Base-by-base conservation (phyloP, 2,888 invertebrate genomes). In the Athalia rosae region DNA sequence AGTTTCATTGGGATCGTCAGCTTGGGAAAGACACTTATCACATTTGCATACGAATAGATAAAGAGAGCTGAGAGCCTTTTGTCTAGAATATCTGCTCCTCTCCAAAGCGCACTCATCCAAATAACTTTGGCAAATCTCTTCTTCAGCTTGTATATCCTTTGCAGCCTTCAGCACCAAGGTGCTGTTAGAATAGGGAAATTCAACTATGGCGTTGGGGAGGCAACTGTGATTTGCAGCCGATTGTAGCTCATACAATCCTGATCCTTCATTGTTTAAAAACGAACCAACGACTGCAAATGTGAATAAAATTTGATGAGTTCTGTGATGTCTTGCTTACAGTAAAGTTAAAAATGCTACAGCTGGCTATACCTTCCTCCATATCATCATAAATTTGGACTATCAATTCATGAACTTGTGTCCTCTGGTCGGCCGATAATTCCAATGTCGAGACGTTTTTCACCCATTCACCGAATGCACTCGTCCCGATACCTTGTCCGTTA, bases 401-500 rank as follows among this genome's bases (percentile, higher is more conserved):
- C 79, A 95, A 93, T 81, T 93, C 90, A 85, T 97, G 95, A 4
- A 96, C 87, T 80, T 93, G 91, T 76, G 92, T 90, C 83, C 93
- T 93, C 81, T 96, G 95, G 50, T 93, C 92, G 13, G 93, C 92
- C 0, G 93, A 91, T 86, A 97, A 89, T 0, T 93, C 91, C 66
- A 96, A 88, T 5, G 93, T 92, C 3, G 94, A 92, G 53, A 95
- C 94, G 83, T 94, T 95, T 83, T 94, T 94, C 4, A 96, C 96
- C 98, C 98, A 99, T 83, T 94, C 93, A 28, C 97, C 95, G 71
- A 98, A 92, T 0, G 98, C 94, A 88, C 97, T 98, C 0, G 98
- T 96, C 3, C 97, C 98, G 77, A 98, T 95, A 4, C 98, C 98
- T 91, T 99, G 99, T 0, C 96, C 96, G 89, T 99, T 99, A n/a